These are phyloP conservation scores for Protomyctophum bolini DNA, from an alignment of 2,113 vertebrate genomes.

Conservation along the genomic window DNA sequence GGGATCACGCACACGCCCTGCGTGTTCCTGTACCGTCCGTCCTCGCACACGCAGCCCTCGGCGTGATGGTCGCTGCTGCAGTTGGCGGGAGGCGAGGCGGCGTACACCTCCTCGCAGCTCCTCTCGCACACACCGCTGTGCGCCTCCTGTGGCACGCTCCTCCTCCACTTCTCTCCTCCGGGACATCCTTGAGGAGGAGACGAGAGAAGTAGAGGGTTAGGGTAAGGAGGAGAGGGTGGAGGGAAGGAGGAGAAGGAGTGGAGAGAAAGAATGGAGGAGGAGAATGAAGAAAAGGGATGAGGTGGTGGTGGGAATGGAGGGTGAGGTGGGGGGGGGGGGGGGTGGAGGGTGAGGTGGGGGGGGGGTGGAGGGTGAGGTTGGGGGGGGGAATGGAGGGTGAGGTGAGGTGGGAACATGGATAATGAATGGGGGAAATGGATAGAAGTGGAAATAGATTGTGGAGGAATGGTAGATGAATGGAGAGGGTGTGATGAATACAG, in stretches of 20 bases:
- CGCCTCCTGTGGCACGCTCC: slow-evolving; percentile 9
- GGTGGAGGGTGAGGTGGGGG: neutral
- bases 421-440: neutral
- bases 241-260: neutral
- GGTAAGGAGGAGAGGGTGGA: neutral
- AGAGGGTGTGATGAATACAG: neutral
- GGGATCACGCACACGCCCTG: slow-evolving; percentile 78
- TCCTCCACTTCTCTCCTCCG: slow-evolving; percentile 79
- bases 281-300: neutral
- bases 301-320: neutral
- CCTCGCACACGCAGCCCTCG: slow-evolving; percentile 80
- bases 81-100: slow-evolving; percentile 38
- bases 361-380: neutral
- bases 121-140: slow-evolving; percentile 76
- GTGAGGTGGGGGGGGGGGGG: neutral
- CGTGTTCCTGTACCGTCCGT: slow-evolving; percentile 77
- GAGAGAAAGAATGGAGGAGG: neutral
- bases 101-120: slow-evolving; percentile 79
- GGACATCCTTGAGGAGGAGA: slow-evolving; percentile 77
- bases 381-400: neutral
- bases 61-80: slow-evolving; percentile 72
- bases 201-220: neutral
- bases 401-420: neutral
- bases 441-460: neutral
- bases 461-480: neutral